phyloP scores from a whole-genome alignment of 2,113 vertebrate genomes.

The Solenodon paradoxus region DNA sequence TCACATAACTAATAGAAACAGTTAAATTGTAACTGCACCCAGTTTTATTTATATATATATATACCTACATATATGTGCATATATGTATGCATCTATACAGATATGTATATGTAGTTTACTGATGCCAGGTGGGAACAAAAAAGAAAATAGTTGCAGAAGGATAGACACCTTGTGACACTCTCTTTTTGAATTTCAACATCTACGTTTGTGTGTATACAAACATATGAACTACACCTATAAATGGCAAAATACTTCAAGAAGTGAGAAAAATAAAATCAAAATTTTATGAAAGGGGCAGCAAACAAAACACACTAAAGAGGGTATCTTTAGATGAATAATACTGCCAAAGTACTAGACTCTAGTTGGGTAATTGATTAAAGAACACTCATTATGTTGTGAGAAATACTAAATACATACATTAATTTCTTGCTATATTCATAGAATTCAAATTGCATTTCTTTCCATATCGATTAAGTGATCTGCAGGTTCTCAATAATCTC shows the following conservation, averaged over 20 bases:
- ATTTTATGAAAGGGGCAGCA: neutral
- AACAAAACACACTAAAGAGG: neutral
- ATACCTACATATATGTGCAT: too few species aligned
- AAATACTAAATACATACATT: neutral
- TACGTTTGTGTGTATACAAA: neutral
- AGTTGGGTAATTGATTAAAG: too few species aligned
- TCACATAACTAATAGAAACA: neutral
- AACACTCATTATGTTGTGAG: neutral
- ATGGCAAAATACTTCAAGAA: neutral
- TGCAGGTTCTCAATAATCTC: neutral
- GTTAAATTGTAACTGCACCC: neutral
- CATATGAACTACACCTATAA: neutral
- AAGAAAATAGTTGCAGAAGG: neutral
- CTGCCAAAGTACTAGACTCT: neutral
- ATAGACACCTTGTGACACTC: too few species aligned
- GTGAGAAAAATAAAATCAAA: neutral
- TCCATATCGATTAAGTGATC: neutral
- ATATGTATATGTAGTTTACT: neutral
- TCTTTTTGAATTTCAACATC: neutral
- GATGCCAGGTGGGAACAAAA: neutral
- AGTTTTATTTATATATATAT: too few species aligned
- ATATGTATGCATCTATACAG: too few species aligned
- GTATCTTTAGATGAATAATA: rapidly evolving
- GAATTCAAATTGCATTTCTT: neutral
- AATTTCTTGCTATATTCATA: neutral